Base-by-base conservation (phyloP, 2,113 vertebrate species). In the Nycticorax nycticorax region DNA sequence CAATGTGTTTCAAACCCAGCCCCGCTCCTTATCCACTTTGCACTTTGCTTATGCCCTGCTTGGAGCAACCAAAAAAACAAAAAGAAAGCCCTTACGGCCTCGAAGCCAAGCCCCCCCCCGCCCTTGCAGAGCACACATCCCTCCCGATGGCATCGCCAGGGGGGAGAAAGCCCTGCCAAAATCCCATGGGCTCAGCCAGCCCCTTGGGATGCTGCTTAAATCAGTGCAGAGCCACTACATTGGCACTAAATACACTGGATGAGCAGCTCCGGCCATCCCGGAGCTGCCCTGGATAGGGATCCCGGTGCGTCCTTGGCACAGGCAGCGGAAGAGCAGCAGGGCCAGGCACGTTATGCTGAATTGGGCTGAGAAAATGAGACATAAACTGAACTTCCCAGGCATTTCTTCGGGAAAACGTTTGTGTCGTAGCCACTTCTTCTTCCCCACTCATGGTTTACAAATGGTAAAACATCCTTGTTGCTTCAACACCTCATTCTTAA, bases 211-310 rank as follows among this genome's bases (percentile, higher is more conserved):
- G 81, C 80, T 9, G 39, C 78, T 32, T 4, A 9, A 33, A 74
- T 17, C 13, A 1, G 1, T 1, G 35, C 35, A 3, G 45, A 8
- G 66, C 6, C 0, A 0, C 13, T 3, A 0, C 10, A 6, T 4
- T 23, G 8, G 41, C 19, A 21, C 32, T 12, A 8, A n/a, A 74
- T 5, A 1, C 15, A 3, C 21, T 1, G 45, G 55, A 3, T 27
- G 2, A 66, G 23, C 6, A 6, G 69, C 55, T 37, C 15, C 0
- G 57, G n/a, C 24, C 52, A 16, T 6, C 66, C 76, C 3, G 0
- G 33, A 26, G 67, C 60, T 39, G 41, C 41, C 30, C 63, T 8
- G 13, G 7, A 8, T 1, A 8, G 62, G 62, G 78, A 33, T 57
- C 50, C 1, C 1, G 2, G 32, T 0, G 8, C 5, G 26, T 21